Evolutionary conservation across 1,140 invertebrate species (phyloP).

Genomic region (Orchesella cincta): DNA sequence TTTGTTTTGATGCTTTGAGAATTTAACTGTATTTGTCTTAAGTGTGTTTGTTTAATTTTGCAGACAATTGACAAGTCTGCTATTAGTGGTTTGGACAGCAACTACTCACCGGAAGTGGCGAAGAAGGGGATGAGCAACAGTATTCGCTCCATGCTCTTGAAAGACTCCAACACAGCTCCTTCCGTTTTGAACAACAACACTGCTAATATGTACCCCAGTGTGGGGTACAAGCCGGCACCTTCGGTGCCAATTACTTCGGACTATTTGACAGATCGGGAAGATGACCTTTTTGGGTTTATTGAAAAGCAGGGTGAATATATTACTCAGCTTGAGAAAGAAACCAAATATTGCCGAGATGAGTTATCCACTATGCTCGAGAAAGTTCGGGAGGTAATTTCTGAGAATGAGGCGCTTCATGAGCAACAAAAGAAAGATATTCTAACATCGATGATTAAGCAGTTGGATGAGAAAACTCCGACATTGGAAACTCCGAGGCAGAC

Average conservation of each 20-base stretch:
- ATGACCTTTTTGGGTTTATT: conserved; percentile 70
- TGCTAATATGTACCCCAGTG: conserved; percentile 3
- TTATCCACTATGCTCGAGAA: conserved; percentile 71
- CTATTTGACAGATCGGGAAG: conserved; percentile 28
- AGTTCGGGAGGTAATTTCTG: conserved; percentile 76
- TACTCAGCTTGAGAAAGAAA: conserved; percentile 77
- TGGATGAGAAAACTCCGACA: conserved; percentile 53
- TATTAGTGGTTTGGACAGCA: neutral
- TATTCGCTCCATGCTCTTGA: conserved; percentile 39
- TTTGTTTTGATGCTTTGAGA: too few species aligned
- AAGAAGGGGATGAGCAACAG: conserved; percentile 16
- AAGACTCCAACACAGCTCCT: conserved; percentile 25
- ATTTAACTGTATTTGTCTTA: too few species aligned
- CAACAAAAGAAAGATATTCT: conserved; percentile 68
- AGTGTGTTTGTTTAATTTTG: too few species aligned
- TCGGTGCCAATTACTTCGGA: neutral
- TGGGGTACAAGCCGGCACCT: neutral
- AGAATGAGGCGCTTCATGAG: conserved; percentile 76
- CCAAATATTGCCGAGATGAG: conserved; percentile 75
- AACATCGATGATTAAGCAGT: conserved; percentile 60
- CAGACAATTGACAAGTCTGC: neutral
- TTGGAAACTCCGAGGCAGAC: neutral
- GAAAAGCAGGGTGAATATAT: conserved; percentile 82
- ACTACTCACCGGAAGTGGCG: conserved; percentile 4
- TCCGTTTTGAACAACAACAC: conserved; percentile 9